Base-by-base conservation (phyloP, 2,888 invertebrate species). In the Troides aeacus region DNA sequence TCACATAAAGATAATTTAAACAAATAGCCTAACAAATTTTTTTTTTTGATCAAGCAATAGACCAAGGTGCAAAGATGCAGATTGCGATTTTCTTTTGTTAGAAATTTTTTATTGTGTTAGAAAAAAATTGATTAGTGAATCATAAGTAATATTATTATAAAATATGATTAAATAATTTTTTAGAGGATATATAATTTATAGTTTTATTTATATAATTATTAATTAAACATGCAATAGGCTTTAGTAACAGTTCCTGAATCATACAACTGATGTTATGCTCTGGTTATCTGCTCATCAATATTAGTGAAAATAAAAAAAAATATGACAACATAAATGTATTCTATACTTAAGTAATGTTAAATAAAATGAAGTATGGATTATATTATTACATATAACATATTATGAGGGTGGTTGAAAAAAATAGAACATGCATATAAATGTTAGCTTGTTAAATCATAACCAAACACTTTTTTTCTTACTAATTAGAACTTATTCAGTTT, bases 1-100 rank as follows among this genome's bases (percentile, higher is more conserved):
- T 50, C 17, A 50, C 17, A 50, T 50, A 50, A 50, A 50, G 2
- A 15, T 50, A 15, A 17, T 50, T 50, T 17, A 17, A 17, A 12
- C 50, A 18, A 50, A 15, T 50, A 2, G 50, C 17, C 5, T 17
- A 18, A 17, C 18, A 46, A 30, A 30, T 30, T 3, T 5, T 39
- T 12, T 36, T 42, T 60, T 61, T 66, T 72, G 62, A 21, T 68
- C 88, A 90, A 92, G 91, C 87, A 86, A 88, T 81, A 89, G 92
- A 92, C 92, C 92, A 92, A 91, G 91, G 88, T 81, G 76, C 72
- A 42, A 69, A 76, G 74, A 85, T 86, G 85, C 86, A 80, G 75
- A 79, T 89, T 90, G 90, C 90, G 89, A 89, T 89, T 90, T 90
- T 86, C 79, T 77, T 72, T 64, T 62, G 62, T 70, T 68, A 57